A percentile compares a stretch with the other conserved stretches of the same genome.
These are phyloP conservation scores for Myiagra hebetior DNA, from an alignment of 2,113 vertebrate genomes.

Conservation along the genomic window DNA sequence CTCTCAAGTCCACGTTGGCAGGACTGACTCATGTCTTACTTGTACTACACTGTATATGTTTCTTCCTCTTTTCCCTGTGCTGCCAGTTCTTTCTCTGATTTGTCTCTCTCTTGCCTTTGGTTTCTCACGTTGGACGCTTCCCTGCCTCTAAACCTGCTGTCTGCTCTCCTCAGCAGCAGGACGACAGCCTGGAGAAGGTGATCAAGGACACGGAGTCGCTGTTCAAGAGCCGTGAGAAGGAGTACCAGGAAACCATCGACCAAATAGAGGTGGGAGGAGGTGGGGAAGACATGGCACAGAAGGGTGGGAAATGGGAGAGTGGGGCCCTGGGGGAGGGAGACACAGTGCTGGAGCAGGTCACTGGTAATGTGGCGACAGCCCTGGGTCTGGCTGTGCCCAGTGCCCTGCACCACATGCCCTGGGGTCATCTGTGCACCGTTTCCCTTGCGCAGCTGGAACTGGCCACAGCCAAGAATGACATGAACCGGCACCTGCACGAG, in stretches of 20 bases:
- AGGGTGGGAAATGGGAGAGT: background rate
- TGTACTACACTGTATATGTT: background rate
- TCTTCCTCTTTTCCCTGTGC: background rate
- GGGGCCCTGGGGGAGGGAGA: background rate
- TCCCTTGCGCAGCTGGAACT: slow-evolving; percentile 81
- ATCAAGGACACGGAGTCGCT: slow-evolving; percentile 95
- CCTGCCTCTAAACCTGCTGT: background rate
- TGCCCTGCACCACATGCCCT: background rate
- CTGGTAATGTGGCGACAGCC: background rate
- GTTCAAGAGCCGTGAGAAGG: slow-evolving; percentile 94
- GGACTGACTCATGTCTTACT: background rate
- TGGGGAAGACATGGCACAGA: background rate
- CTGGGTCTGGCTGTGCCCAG: background rate
- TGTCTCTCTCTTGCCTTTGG: slow-evolving; percentile 4
- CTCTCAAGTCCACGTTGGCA: background rate
- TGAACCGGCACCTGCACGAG: slow-evolving; percentile 96
- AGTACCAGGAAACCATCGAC: slow-evolving; percentile 97
- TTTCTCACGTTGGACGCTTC: background rate
- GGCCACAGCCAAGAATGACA: slow-evolving; percentile 94
- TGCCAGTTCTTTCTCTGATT: background rate
- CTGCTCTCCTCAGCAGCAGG: slow-evolving; percentile 72
- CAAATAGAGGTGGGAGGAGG: slow-evolving; percentile 88
- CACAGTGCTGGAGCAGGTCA: background rate
- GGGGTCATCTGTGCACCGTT: background rate
- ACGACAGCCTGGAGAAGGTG: slow-evolving; percentile 95